These are phyloP conservation scores for Amphimedon queenslandica DNA, from an alignment of 37 sponge, comb jelly and placozoan genomes.

Conservation along the genomic window DNA sequence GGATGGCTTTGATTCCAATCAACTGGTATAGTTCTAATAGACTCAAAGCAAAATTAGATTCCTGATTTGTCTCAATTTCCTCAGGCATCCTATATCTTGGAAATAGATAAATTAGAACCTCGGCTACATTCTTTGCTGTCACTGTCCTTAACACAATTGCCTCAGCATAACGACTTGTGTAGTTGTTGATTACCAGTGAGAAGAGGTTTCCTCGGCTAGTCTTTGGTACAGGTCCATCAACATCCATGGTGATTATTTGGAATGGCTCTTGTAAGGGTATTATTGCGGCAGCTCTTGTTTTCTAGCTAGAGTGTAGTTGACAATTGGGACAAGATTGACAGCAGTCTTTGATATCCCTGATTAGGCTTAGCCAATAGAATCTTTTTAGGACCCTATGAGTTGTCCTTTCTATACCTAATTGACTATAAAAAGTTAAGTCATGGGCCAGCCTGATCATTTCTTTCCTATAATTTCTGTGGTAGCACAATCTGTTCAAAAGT, in stretches of 20 bases:
- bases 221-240: not conserved
- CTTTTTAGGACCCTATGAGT: not conserved
- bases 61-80: not conserved
- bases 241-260: not conserved
- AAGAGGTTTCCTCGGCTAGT: not conserved
- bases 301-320: not conserved
- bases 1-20: conserved; percentile 24
- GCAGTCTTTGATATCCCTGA: not conserved
- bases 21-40: conserved; percentile 36
- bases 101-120: not conserved
- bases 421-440: not conserved
- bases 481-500: not conserved
- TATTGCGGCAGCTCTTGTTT: not conserved
- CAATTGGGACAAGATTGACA: not conserved
- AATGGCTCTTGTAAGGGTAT: not conserved
- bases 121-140: not conserved
- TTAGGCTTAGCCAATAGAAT: not conserved
- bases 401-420: not conserved
- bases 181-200: not conserved
- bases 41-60: no score
- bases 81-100: not conserved
- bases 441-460: not conserved
- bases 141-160: not conserved
- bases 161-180: not conserved
- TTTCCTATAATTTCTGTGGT: not conserved